phyloP scores from a whole-genome alignment of 2,113 vertebrate species.

The Anolis sagrei region DNA sequence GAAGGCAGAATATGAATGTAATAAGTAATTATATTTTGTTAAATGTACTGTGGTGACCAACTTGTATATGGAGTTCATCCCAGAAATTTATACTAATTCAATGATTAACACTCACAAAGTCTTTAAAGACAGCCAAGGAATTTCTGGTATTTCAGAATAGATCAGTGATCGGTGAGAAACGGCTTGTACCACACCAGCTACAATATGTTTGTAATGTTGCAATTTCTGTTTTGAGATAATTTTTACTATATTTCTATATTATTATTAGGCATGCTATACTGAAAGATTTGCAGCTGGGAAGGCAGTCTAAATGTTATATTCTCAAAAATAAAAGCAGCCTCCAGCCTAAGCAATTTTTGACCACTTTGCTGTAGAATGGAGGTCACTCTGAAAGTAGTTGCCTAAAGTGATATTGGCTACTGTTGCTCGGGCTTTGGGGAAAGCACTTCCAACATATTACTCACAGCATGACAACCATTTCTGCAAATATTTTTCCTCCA shows the following conservation, averaged over 20 bases:
- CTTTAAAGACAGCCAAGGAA: no score
- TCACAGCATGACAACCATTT: not conserved
- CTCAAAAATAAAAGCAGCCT: not conserved
- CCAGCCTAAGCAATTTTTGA: not conserved
- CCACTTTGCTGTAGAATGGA: not conserved
- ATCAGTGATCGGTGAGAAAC: no score
- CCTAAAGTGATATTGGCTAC: not conserved
- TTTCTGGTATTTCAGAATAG: no score
- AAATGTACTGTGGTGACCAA: not conserved
- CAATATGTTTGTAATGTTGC: no score
- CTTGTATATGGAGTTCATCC: not conserved
- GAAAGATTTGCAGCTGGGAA: not conserved
- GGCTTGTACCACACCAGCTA: no score
- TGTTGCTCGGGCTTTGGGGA: not conserved
- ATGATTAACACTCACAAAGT: not conserved
- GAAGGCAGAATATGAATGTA: not conserved
- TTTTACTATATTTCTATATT: no score
- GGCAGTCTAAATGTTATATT: not conserved
- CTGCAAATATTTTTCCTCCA: not conserved
- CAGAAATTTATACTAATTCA: not conserved
- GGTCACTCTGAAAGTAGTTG: not conserved
- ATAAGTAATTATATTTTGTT: not conserved
- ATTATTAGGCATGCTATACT: not conserved
- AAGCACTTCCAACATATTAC: not conserved
- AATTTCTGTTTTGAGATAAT: no score